These are phyloP conservation scores for Mastigias papua DNA, from an alignment of 30 jellyfish, hydroid and myxozoan species.

Conservation along the genomic window DNA sequence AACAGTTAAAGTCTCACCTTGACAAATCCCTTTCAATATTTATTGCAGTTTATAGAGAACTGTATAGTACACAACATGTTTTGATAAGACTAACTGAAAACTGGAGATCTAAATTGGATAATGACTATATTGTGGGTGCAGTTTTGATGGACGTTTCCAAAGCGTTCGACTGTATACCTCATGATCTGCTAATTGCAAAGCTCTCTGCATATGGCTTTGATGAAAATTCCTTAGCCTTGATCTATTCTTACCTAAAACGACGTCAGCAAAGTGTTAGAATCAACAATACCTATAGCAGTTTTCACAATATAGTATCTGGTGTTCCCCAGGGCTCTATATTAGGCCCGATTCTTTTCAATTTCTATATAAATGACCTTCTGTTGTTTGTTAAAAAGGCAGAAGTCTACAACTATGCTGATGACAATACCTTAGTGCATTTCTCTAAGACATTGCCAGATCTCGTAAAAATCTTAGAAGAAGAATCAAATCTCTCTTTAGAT, in stretches of 20 bases:
- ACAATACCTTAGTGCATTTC: constrained; percentile 17
- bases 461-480: constrained; percentile 18
- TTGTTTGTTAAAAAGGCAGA: background rate
- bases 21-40: constrained; percentile 7
- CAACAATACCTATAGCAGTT: too few relatives aligned
- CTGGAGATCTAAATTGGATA: background rate
- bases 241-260: background rate
- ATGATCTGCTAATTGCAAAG: background rate
- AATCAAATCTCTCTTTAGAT: constrained; percentile 14
- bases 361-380: background rate
- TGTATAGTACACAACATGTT: background rate
- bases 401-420: constrained; percentile 21
- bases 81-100: background rate
- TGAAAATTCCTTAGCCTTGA: background rate
- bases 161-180: background rate
- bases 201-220: background rate
- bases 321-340: background rate
- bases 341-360: background rate
- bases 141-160: background rate
- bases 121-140: background rate
- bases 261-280: too few relatives aligned
- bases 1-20: too few relatives aligned
- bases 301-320: background rate
- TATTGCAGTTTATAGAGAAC: constrained; percentile 11
- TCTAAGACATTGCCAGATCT: constrained; percentile 19